Conservation (phyloP, 2,888 invertebrate genomes). For the Cyclophora albipunctata region DNA sequence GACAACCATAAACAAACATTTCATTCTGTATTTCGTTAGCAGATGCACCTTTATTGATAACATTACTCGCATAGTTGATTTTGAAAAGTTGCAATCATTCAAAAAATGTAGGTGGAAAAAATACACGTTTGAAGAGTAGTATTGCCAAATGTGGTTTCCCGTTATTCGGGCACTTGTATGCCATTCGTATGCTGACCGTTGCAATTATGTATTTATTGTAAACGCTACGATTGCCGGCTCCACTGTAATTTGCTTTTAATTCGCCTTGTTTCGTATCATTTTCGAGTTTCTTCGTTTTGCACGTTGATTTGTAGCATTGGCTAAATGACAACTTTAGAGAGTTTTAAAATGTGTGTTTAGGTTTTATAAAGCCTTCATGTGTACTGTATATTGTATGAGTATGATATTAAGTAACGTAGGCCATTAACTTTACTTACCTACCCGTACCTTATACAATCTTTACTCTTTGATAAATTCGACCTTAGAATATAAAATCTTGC, state of each 20-base stretch:
- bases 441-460: no score
- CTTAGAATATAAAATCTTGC: no score
- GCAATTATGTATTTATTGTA: slow-evolving; percentile 77
- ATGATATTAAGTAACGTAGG: no score
- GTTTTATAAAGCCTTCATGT: neutral
- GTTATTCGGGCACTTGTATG: slow-evolving; percentile 14
- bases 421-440: no score
- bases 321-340: slow-evolving; percentile 20
- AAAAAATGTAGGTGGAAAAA: no score
- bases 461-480: no score
- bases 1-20: no score
- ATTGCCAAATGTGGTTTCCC: slow-evolving; percentile 20
- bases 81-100: no score
- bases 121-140: slow-evolving; percentile 5
- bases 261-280: slow-evolving; percentile 72
- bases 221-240: slow-evolving; percentile 71
- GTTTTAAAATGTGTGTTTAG: neutral
- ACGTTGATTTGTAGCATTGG: slow-evolving; percentile 47
- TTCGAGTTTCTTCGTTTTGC: slow-evolving; percentile 66
- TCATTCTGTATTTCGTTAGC: no score
- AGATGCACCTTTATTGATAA: no score
- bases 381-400: no score
- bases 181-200: slow-evolving; percentile 56
- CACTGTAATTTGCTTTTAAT: slow-evolving; percentile 73
- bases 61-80: no score